Conservation (phyloP, 2,888 invertebrate species). For the Polyploca ridens region DNA sequence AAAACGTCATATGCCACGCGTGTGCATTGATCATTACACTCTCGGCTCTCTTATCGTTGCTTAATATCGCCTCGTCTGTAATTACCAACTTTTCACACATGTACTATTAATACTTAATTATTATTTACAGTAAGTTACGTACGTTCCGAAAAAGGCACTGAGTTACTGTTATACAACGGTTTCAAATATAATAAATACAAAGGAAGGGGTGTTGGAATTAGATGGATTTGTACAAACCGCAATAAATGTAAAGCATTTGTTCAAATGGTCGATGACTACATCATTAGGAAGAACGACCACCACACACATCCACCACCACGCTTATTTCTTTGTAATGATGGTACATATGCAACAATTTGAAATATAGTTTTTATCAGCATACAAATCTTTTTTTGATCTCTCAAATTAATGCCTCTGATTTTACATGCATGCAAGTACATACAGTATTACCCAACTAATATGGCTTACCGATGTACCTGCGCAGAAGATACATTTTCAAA, state of each 20-base stretch:
- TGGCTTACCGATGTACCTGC: too few species aligned
- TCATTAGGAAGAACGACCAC: background rate
- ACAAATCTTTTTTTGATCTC: too few species aligned
- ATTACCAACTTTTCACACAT: too few species aligned
- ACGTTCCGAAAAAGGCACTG: background rate
- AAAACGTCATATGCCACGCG: too few species aligned
- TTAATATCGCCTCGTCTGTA: too few species aligned
- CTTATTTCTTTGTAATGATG: background rate
- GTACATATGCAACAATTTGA: background rate
- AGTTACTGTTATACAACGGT: background rate
- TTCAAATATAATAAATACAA: background rate
- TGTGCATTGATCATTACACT: too few species aligned
- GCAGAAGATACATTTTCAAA: too few species aligned
- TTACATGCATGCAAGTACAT: too few species aligned
- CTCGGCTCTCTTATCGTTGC: too few species aligned
- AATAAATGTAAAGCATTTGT: background rate
- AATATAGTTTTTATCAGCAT: background rate
- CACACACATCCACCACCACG: background rate
- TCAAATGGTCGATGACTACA: background rate
- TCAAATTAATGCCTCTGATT: too few species aligned
- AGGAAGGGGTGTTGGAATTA: background rate
- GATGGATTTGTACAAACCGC: background rate
- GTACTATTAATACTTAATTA: too few species aligned
- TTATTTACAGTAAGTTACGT: slow-evolving; percentile 19
- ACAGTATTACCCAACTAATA: too few species aligned